These are phyloP conservation scores for Cosmia pyralina DNA, from an alignment of 2,888 invertebrate species.

Conservation along the genomic window DNA sequence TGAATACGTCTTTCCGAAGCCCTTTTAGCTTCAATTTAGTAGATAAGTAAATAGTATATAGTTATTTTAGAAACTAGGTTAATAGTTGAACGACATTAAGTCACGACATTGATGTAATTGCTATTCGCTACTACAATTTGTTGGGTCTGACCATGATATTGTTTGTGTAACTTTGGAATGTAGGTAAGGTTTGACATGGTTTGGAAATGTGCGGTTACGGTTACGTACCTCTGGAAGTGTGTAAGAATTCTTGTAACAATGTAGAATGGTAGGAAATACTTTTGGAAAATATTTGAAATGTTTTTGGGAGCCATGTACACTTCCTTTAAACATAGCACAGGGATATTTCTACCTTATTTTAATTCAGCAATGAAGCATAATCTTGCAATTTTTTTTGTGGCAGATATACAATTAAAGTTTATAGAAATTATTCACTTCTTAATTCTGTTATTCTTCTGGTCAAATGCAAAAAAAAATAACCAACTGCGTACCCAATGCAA, in stretches of 20 bases:
- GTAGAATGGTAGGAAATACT: neutral
- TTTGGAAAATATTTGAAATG: neutral
- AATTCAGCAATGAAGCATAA: no score
- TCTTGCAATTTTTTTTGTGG: no score
- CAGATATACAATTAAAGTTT: no score
- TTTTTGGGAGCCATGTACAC: no score
- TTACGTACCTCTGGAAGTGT: neutral
- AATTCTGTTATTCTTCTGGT: neutral
- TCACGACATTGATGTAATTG: conserved; percentile 56
- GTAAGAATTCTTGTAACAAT: conserved; percentile 4
- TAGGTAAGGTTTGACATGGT: conserved; percentile 13
- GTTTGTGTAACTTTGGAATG: conserved; percentile 53
- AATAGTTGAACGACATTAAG: conserved; percentile 52
- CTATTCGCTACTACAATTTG: conserved; percentile 48
- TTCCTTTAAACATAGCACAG: no score
- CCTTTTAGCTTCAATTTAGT: conserved; percentile 69
- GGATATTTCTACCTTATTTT: no score
- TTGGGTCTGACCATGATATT: conserved; percentile 51
- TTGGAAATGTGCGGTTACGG: conserved; percentile 6
- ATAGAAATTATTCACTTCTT: neutral
- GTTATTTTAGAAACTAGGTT: conserved; percentile 55
- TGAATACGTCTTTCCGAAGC: conserved; percentile 70
- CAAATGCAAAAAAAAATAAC: conserved; percentile 16
- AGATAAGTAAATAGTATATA: conserved; percentile 61
- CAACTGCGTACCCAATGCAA: conserved; percentile 4